Base-by-base conservation (phyloP, 2,113 vertebrate genomes). In the Rattus rattus region DNA sequence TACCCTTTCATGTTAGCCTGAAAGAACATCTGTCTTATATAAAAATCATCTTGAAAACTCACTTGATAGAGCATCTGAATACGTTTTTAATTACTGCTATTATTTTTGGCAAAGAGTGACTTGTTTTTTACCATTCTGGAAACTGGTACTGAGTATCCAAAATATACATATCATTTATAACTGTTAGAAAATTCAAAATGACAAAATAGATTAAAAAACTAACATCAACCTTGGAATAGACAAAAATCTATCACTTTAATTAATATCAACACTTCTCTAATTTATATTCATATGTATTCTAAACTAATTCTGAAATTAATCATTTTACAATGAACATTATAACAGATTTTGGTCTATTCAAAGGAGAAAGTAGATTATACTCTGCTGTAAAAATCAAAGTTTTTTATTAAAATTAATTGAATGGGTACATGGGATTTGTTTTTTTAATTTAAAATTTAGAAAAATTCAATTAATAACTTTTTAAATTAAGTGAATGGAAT, bases 11-110 rank as follows among this genome's bases (percentile, higher is more conserved):
- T 97, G 94, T 97, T 96, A 80, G 84, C 83, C 93, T 95, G 92
- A 98, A 98, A 97, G 90, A 97, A 49, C 96, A 97, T 97, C 96
- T 96, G 96, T 96, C 97, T 96, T 90, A 67, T 92, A 69, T 88
- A 98, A 65, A 84, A 85, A 95, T 67, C 96, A 97, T 97, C 98
- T 98, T 98, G 97, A 98, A 98, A 98, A 92, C 59, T 97, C 96
- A 97, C 94, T 97, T 97, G 97, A 98, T 98, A 98, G 98, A 97
- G 92, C 91, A 97, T 72, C 84, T 96, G 92, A 98, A 94, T 73
- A 95, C 97, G 97, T 92, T 96, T 98, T 98, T 98, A 98, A 98
- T 98, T 98, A 98, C 52, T 77, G 94, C 94, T 96, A 96, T 95
- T 96, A 81, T 97, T 94, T 95, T 98, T 98, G 96, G 90, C 92